These are phyloP conservation scores for Gobio gobio DNA, from an alignment of 2,113 vertebrate genomes.

Conservation along the genomic window DNA sequence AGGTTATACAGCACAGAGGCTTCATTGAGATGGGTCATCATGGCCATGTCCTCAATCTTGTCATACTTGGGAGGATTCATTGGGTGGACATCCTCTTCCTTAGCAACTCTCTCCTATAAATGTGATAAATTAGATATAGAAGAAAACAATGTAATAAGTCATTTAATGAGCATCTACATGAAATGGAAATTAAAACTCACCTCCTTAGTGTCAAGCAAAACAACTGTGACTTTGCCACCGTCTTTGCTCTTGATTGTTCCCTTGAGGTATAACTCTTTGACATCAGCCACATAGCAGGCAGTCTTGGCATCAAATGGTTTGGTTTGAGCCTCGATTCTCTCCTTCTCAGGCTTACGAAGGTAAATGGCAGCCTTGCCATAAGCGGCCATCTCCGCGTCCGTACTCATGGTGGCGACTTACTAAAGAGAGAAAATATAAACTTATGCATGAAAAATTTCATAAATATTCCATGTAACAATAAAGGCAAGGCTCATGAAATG, in stretches of 20 bases:
- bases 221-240: too few relatives aligned
- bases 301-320: too few relatives aligned
- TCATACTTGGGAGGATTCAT: constrained; percentile 79
- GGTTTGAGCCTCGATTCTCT: too few relatives aligned
- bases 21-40: constrained; percentile 84
- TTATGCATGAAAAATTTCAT: not conserved
- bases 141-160: too few relatives aligned
- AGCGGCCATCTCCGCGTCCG: constrained; percentile 49
- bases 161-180: too few relatives aligned
- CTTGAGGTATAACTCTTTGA: too few relatives aligned
- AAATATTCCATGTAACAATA: not conserved
- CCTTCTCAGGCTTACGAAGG: constrained; percentile 32
- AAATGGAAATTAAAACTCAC: too few relatives aligned
- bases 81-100: constrained; percentile 71
- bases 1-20: constrained; percentile 82
- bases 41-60: constrained; percentile 85
- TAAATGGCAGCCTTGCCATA: constrained; percentile 65
- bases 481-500: too few relatives aligned
- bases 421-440: not conserved
- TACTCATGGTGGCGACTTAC: constrained; percentile 50
- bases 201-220: too few relatives aligned
- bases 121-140: not conserved
- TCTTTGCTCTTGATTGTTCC: too few relatives aligned
- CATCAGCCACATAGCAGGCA: too few relatives aligned
- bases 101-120: constrained; percentile 66